Evolutionary conservation across 2,888 invertebrate genomes (phyloP), one percentile per base, ranked within the genome.

Genomic region (Masnerella sp.): DNA sequence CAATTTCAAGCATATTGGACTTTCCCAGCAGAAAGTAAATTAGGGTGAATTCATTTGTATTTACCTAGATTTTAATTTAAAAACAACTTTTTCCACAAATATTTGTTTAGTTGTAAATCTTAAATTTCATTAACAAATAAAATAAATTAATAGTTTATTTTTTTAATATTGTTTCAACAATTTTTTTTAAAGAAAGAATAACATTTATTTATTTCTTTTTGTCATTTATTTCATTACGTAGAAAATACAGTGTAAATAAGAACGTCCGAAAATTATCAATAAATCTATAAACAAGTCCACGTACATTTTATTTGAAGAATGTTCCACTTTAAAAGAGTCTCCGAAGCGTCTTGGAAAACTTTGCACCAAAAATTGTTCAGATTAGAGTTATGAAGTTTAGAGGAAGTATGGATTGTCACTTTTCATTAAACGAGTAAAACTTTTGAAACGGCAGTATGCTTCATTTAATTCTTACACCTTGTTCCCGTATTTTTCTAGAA

Each of bases 371-470:
- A 45, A 59, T 47, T 30, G 42, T 28, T 38, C 42, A 8, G 30
- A 42, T 62, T 32, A 51, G 51, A 62, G 61, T 62, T 51, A 62
- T 62, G 32, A 62, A 62, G 61, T 62, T 49, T 51, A 32, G 22
- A 40, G 25, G 43, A 59, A 59, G 25, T 42, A 51, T 51, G 32
- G 61, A 32, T 42, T 62, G 61, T 62, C 61, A 62, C 52, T 62
- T 62, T 62, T 52, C 62, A 52, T 62, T 62, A 43, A 62, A 34
- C 43, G 36, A 43, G 43, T 2, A 8, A 34, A 62, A 62, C 62
- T 62, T 62, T 62, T 42, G 22, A 51, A 52, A 43, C 52, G 17
- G 25, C 20, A 20, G 15, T 30, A 43, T 52, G 62, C 43, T 62
- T 62, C 42, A 52, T 52, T 62, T 51, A 30, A 62, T 52, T 52